Evolutionary conservation across 1,140 invertebrate species (phyloP).

Genomic region (Apis dorsata): DNA sequence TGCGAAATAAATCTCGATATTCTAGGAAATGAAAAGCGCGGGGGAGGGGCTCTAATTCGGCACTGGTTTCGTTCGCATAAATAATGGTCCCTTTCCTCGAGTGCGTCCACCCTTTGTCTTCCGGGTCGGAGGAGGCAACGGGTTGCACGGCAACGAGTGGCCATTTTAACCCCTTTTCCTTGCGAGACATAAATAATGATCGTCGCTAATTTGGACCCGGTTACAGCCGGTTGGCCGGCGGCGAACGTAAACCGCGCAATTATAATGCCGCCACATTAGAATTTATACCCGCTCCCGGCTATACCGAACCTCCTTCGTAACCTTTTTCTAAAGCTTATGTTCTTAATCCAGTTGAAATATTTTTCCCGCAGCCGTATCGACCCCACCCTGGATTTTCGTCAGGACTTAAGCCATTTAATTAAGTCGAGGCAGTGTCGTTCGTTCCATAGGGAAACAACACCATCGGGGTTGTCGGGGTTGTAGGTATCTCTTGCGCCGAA

Average conservation of each 20-base stretch:
- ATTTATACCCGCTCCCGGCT: constrained; percentile 74
- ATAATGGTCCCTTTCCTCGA: constrained; percentile 43
- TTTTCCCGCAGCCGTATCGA: constrained; percentile 70
- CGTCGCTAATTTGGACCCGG: constrained; percentile 78
- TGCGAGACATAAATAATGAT: constrained; percentile 80
- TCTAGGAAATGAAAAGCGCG: background rate
- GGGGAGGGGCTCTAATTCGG: constrained; percentile 29
- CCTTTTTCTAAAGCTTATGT: constrained; percentile 79
- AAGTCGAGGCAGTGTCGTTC: constrained; percentile 55
- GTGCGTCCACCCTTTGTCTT: constrained; percentile 74
- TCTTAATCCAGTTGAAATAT: constrained; percentile 78
- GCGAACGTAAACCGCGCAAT: constrained; percentile 78
- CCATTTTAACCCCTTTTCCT: constrained; percentile 78
- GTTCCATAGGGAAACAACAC: constrained; percentile 4
- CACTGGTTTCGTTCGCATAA: constrained; percentile 41
- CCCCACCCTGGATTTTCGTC: constrained; percentile 66
- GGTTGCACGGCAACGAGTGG: constrained; percentile 62
- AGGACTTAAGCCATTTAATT: constrained; percentile 70
- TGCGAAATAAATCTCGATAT: background rate
- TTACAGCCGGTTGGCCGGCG: constrained; percentile 67
- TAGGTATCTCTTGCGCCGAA: background rate
- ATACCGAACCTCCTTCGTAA: constrained; percentile 55
- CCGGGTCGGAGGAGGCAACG: constrained; percentile 61
- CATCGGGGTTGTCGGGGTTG: too few species aligned
- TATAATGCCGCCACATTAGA: constrained; percentile 80